A percentile compares a stretch with the other conserved stretches of the same genome.
These are phyloP conservation scores for Montipora cactus DNA, from an alignment of 64 coral and sea anemone species.

Conservation along the genomic window DNA sequence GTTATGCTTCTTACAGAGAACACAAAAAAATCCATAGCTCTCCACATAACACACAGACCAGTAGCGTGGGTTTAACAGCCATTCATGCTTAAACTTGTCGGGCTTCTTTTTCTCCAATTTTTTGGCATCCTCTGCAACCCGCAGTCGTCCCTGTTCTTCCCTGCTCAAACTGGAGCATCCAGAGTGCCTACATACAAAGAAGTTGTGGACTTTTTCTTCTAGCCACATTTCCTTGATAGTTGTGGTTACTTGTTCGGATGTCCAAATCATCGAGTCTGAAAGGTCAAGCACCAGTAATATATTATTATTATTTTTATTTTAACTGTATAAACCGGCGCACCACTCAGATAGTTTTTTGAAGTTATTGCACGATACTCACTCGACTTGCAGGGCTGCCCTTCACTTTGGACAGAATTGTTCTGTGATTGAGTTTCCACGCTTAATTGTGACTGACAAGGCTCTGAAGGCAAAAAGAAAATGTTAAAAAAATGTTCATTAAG, in stretches of 20 bases:
- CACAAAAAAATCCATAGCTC: constrained; percentile 29
- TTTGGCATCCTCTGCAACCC: neutral
- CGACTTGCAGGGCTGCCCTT: constrained; percentile 2
- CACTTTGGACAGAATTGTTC: neutral
- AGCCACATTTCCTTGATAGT: constrained; percentile 22
- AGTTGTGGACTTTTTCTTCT: constrained; percentile 24
- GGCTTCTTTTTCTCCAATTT: constrained; percentile 27
- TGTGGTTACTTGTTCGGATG: constrained; percentile 19
- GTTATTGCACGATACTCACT: neutral
- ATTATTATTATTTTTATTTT: neutral
- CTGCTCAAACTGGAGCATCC: constrained; percentile 9
- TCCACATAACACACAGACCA: constrained; percentile 31
- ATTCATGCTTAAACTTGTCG: constrained; percentile 32
- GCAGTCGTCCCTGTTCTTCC: constrained; percentile 2
- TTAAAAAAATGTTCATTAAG: neutral
- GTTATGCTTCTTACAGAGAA: neutral
- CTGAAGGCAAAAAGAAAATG: neutral
- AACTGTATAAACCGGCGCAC: too few species aligned
- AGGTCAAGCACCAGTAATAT: neutral
- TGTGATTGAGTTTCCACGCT: neutral
- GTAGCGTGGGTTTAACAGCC: constrained; percentile 28
- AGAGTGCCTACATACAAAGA: constrained; percentile 4
- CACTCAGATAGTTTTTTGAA: neutral
- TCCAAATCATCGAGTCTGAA: constrained; percentile 27
- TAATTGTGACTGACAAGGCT: neutral